These are phyloP conservation scores for Cydia amplana DNA, from an alignment of 1,140 invertebrate species.

Conservation along the genomic window DNA sequence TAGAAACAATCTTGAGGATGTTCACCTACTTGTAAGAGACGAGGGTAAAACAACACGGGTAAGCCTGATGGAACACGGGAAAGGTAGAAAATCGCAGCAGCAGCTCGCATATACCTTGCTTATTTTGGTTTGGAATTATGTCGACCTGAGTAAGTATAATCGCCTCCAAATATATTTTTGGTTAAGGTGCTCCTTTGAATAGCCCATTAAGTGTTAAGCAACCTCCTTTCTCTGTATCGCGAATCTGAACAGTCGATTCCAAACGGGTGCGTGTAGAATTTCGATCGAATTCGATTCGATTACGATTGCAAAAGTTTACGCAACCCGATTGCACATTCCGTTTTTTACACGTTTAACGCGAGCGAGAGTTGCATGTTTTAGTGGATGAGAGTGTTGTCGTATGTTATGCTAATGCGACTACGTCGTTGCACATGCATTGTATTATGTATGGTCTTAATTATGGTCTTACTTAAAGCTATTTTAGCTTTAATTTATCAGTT, in stretches of 20 bases:
- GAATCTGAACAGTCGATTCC: constrained; percentile 12
- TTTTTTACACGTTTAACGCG: constrained; percentile 6
- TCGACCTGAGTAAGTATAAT: too few species aligned
- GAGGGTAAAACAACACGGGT: too few species aligned
- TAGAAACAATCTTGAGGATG: too few species aligned
- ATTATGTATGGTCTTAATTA: not conserved
- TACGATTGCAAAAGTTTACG: constrained; percentile 26
- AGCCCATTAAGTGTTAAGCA: not conserved
- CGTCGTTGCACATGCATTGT: not conserved
- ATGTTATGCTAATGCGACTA: not conserved
- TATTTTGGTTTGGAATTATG: too few species aligned
- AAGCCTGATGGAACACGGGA: too few species aligned
- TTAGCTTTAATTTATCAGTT: too few species aligned
- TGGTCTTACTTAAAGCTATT: too few species aligned
- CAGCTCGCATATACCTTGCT: too few species aligned
- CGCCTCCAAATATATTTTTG: not conserved
- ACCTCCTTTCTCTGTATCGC: constrained; percentile 10
- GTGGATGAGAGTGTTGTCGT: constrained; percentile 13
- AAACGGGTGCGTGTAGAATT: constrained; percentile 24
- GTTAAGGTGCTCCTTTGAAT: not conserved
- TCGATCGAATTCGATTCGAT: constrained; percentile 15
- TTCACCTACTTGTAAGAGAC: too few species aligned
- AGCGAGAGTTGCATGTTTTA: constrained; percentile 14
- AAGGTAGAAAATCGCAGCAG: too few species aligned
- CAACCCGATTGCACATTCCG: constrained; percentile 12